Evolutionary conservation across 2,888 invertebrate species (phyloP), one percentile per base, ranked within the genome.

Genomic region (Meandrusa payeni): DNA sequence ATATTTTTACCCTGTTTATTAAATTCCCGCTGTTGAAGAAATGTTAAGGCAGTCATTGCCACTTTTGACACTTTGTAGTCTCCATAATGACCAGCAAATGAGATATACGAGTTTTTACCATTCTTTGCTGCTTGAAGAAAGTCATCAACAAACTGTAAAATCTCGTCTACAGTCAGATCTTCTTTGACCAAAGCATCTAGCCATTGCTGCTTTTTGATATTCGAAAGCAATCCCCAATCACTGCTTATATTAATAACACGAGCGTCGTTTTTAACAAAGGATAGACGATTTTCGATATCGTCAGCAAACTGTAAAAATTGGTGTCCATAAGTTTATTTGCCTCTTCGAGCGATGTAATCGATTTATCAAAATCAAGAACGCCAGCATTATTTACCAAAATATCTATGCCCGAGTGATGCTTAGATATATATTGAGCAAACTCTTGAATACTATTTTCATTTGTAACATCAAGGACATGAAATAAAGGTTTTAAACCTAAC

Each of bases 381-480:
- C 91, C 94, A 57, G 94, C 94, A 79, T 95, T 95, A 73, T 95
- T 95, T 50, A 95, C 90, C 34, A 95, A 82, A 48, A 95, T 76
- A 75, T 95, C 93, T 44, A 95, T 80, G 11, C 94, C 93, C 17
- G 90, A 90, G 69, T 94, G 89, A 45, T 89, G 89, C 43, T 81
- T 75, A 55, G 90, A 76, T 46, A 95, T 76, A 63, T 89, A 88
- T 46, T 89, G 77, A 24, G 86, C 86, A 51, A 94, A 91, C 11
- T 70, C 77, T 50, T 87, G 73, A 46, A 94, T 80, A 63, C 93
- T 94, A 3, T 80, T 74, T 56, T 89, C 82, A 59, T 90, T 88
- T 33, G 89, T 90, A 48, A 95, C 89, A 64, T 95, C 95, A 51
- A 95, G 77, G 52, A 90, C 88, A 68, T 94, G 92, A 67, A 92